Base-by-base conservation (phyloP, 2,888 invertebrate genomes). In the Lasioglossum villosulum region DNA sequence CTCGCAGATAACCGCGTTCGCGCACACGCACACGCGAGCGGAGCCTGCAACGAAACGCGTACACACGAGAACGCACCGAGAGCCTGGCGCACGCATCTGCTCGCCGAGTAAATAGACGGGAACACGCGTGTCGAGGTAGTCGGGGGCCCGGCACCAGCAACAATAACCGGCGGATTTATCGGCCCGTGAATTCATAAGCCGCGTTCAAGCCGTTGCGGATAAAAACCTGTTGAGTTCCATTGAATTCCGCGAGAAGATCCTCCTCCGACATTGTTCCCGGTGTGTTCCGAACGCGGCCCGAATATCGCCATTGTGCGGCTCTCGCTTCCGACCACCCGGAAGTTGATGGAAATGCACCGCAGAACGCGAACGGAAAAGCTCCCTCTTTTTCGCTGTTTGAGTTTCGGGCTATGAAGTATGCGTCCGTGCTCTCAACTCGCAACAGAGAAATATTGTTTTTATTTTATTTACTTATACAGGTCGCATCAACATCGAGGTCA, bases 151-250 rank as follows among this genome's bases (percentile, higher is more conserved):
- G 8, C 2, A 27, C 12, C 27, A 27, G 63, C 39, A n/a, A 75
- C 82, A 70, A 82, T 68, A 70, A 83, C 68, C 30, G 45, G 73
- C 56, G 52, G 77, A 84, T 84, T 83, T 74, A 77, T 82, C 76
- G 66, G 48, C n/a, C 56, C 30, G 56, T 42, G 45, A 56, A 74
- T 42, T 83, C 83, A n/a, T 83, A 77, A 82, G 68, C 76, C 73
- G 75, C 82, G 52, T 83, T 42, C 83, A 75, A 83, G 42, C 75
- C 48, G 76, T 56, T 68, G 76, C 45, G 74, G 80, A 80, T 88
- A 83, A 88, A 88, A 88, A 88, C 88, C 89, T 88, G 88, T 88
- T 88, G 86, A 88, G 86, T 82, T 78, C 16, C 34, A 75, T 23
- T 74, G 75, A n/a, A 72, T 74, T 78, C 45, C 56, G 16, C 37